These are phyloP conservation scores for Leptodactylus fallax DNA, from an alignment of 2,797 vertebrate genomes.

Conservation along the genomic window DNA sequence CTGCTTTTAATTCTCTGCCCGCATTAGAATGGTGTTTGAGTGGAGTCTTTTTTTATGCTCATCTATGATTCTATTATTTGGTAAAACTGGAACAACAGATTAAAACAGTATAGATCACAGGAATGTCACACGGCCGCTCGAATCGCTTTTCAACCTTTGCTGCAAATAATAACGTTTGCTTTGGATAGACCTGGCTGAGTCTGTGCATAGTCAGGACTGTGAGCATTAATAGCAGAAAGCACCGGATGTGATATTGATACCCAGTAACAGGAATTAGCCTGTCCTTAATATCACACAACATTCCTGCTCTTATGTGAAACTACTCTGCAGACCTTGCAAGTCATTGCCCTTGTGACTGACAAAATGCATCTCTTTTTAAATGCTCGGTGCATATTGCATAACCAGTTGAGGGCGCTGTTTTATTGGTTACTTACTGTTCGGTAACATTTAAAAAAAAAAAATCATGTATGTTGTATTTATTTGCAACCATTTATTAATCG, in stretches of 20 bases:
- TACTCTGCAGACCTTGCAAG: slow-evolving; percentile 6
- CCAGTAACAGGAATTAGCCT: slow-evolving; percentile 15
- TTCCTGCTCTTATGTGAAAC: not conserved
- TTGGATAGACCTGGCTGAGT: not conserved
- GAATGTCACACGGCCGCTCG: not conserved
- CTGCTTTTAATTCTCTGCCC: not conserved
- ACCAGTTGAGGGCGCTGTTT: no score
- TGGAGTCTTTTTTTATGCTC: slow-evolving; percentile 10
- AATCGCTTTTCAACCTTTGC: not conserved
- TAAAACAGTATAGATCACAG: not conserved
- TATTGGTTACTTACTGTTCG: no score
- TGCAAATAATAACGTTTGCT: not conserved
- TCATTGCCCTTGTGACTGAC: not conserved
- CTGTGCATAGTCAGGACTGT: slow-evolving; percentile 19
- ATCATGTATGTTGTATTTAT: no score
- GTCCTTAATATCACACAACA: slow-evolving; percentile 43
- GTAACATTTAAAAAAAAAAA: no score
- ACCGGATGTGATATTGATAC: slow-evolving; percentile 36
- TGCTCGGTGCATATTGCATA: not conserved
- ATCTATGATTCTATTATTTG: not conserved
- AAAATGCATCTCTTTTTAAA: not conserved
- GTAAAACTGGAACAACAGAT: not conserved
- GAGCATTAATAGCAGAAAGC: slow-evolving; percentile 24
- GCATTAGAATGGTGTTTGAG: slow-evolving; percentile 5
- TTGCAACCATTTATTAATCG: no score